Conservation (phyloP, 1,140 invertebrate species). For the Hypsibius dujardini region DNA sequence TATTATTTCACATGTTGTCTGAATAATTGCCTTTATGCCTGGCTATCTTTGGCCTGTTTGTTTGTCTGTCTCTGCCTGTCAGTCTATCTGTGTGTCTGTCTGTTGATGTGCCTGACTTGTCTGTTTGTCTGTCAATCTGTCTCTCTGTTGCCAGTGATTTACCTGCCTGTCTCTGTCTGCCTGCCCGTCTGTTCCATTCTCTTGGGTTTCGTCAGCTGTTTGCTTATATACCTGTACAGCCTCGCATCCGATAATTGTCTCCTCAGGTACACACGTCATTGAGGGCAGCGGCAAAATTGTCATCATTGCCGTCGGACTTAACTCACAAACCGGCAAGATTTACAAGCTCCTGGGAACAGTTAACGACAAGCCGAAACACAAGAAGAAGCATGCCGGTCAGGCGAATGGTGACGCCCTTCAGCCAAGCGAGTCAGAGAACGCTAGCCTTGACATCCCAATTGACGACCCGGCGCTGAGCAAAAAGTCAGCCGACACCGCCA, state of each 20-base stretch:
- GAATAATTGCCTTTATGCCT: no score
- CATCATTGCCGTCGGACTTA: conserved; percentile 30
- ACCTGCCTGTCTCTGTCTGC: no score
- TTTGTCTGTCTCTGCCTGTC: no score
- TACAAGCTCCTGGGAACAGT: conserved; percentile 28
- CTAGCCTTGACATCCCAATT: conserved; percentile 9
- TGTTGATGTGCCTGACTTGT: no score
- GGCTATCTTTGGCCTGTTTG: no score
- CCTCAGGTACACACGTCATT: conserved; percentile 29
- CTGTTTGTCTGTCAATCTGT: no score
- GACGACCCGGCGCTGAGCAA: neutral
- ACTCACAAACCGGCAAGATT: conserved; percentile 32
- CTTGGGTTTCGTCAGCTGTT: neutral
- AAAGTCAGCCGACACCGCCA: neutral
- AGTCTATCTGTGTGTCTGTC: no score
- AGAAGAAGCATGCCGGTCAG: conserved; percentile 15
- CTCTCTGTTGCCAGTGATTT: no score
- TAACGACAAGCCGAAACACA: conserved; percentile 14
- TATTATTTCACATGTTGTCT: no score
- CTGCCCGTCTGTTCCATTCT: neutral
- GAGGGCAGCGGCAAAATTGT: conserved; percentile 30
- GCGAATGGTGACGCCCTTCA: conserved; percentile 19
- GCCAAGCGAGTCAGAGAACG: neutral
- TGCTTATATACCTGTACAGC: no score
- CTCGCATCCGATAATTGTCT: no score